Conservation (phyloP, 2,888 invertebrate genomes). For the Nomada hirtipes region DNA sequence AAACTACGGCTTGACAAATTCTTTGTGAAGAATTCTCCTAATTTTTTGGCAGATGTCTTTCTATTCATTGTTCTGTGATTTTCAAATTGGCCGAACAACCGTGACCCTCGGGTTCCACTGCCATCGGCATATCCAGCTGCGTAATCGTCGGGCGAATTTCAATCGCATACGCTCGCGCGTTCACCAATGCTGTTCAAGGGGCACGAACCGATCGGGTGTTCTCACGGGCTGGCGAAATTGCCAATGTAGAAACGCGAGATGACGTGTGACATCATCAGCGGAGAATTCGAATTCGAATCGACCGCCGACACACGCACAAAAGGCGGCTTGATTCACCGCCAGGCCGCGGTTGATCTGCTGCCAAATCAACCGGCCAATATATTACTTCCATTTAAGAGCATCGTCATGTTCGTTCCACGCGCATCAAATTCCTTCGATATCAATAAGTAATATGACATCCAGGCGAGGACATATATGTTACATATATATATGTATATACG, state of each 20-base stretch:
- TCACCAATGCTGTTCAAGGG: neutral
- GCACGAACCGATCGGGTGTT: constrained; percentile 47
- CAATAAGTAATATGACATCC: constrained; percentile 76
- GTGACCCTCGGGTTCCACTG: too few species aligned
- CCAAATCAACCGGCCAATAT: constrained; percentile 64
- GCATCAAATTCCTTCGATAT: constrained; percentile 66
- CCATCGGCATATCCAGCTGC: too few species aligned
- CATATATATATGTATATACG: constrained; percentile 40
- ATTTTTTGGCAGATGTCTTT: too few species aligned
- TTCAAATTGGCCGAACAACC: too few species aligned
- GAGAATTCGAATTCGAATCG: constrained; percentile 67
- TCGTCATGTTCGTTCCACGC: constrained; percentile 55
- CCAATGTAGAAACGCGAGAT: constrained; percentile 58
- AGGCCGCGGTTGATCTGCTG: constrained; percentile 64
- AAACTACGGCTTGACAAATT: neutral
- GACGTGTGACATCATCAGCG: constrained; percentile 67
- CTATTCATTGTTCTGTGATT: too few species aligned
- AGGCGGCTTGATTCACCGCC: constrained; percentile 59
- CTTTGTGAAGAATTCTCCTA: neutral
- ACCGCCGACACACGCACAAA: constrained; percentile 39
- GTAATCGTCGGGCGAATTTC: too few species aligned
- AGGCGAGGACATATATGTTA: constrained; percentile 64
- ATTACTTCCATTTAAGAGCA: constrained; percentile 69
- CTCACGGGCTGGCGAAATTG: constrained; percentile 64
- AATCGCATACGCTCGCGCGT: neutral